Evolutionary conservation across 2,113 vertebrate species (phyloP), one percentile per base, ranked within the genome.

Genomic region (Sisor rabdophorus): DNA sequence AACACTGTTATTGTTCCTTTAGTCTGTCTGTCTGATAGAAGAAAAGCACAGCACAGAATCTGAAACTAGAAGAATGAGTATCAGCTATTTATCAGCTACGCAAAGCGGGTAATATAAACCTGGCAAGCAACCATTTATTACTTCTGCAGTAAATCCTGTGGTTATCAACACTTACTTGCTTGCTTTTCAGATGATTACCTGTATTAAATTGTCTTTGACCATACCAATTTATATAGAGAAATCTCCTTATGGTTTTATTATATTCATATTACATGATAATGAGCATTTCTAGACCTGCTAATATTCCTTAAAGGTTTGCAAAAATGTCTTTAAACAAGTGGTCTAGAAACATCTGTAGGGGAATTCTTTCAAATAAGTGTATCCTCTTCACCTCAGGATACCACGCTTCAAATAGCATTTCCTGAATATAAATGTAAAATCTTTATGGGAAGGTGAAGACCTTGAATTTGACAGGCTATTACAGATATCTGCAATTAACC

Each of bases 1-100:
- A 64, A 64, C 19, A 64, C 32, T 20, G 58, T 32, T n/a, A 64
- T 64, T 17, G 36, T 64, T 63, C n/a, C 61, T 36, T 61, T 32
- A 19, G 28, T 32, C 60, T 20, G 60, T 6, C 19, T n/a, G 60
- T 40, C 36, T 63, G 19, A 63, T 12, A 17, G n/a, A 17, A 28
- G 16, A 32, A 61, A 32, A 32, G 28, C 7, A 0, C 24, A 59
- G 26, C 17, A 63, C 17, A 36, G n/a, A 11, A 63, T 63, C 30
- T n/a, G 11, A 63, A n/a, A 11, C 11, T 7, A 7, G 10, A 11
- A 44, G 32, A 19, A 64, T 13, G 32, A 40, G 20, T 40, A 40
- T 22, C 13, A 19, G 26, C 19, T 4, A 61, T 32, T 11, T 2
- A n/a, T 40, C 36, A 12, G 19, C 22, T 13, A 22, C 12, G 4